These are phyloP conservation scores for Ictidomys tridecemlineatus DNA, from an alignment of 2,113 vertebrate species.

Conservation along the genomic window DNA sequence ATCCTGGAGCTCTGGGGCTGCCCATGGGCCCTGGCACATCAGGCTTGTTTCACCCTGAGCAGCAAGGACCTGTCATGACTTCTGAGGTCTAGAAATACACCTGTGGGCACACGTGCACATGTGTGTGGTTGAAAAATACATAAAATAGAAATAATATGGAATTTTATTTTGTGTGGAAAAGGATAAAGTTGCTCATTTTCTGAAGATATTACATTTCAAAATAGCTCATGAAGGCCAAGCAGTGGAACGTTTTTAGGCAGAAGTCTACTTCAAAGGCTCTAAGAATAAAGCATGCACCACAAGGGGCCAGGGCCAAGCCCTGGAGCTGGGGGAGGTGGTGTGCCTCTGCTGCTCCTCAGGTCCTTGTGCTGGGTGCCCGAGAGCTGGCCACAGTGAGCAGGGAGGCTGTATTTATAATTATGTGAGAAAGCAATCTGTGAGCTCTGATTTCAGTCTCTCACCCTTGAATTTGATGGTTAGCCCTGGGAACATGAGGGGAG, in stretches of 20 bases:
- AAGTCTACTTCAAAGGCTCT: not conserved
- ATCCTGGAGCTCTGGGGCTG: not conserved
- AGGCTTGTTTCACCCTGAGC: not conserved
- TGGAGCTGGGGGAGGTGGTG: no score
- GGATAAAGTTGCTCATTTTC: not conserved
- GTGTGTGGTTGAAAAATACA: not conserved
- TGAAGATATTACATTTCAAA: not conserved
- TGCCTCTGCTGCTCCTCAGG: no score
- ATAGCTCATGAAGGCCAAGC: not conserved
- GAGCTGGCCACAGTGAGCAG: not conserved
- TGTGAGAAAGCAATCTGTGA: not conserved
- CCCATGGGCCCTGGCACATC: rapidly evolving
- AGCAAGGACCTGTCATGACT: not conserved
- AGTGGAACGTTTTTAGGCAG: not conserved
- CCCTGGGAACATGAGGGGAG: not conserved
- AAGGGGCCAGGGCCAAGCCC: not conserved
- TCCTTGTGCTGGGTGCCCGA: no score
- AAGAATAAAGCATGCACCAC: not conserved
- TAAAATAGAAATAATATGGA: not conserved
- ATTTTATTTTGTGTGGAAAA: not conserved
- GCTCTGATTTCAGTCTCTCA: not conserved
- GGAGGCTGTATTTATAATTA: not conserved
- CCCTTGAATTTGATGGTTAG: not conserved
- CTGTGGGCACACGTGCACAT: not conserved
- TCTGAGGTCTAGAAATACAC: not conserved